A percentile compares a stretch with the other conserved stretches of the same genome.
Evolutionary conservation across 2,797 vertebrate species (phyloP).

Genomic region (Phataginus tricuspis): DNA sequence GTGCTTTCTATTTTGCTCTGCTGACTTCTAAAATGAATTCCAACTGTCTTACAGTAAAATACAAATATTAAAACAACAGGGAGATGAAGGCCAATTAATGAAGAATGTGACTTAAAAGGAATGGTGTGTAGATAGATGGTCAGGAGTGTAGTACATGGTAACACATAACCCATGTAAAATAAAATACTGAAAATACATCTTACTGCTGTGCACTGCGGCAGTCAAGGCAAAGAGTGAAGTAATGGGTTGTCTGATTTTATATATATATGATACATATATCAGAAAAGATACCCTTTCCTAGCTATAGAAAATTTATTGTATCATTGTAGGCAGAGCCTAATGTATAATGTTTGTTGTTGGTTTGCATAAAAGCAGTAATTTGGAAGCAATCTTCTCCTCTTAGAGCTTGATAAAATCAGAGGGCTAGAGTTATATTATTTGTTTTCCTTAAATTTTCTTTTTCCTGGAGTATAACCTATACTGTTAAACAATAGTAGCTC

Average conservation of each 20-base stretch:
- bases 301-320: not conserved
- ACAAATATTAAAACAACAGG: not conserved
- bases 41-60: not conserved
- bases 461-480: not conserved
- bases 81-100: not conserved
- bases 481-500: not conserved
- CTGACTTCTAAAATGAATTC: constrained; percentile 22
- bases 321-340: not conserved
- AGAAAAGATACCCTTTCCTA: not conserved
- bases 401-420: not conserved
- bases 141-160: not conserved
- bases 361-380: constrained; percentile 8
- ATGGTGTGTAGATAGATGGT: not conserved
- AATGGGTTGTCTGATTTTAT: not conserved
- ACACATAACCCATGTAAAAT: not conserved
- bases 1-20: not conserved
- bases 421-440: not conserved
- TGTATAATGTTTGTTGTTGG: not conserved
- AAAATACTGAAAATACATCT: not conserved
- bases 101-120: not conserved
- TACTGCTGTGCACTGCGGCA: not conserved
- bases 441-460: not conserved
- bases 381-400: constrained; percentile 11
- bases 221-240: not conserved
- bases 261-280: not conserved